Evolutionary conservation across 2,888 invertebrate genomes (phyloP).

Genomic region (Myopa testacea): DNA sequence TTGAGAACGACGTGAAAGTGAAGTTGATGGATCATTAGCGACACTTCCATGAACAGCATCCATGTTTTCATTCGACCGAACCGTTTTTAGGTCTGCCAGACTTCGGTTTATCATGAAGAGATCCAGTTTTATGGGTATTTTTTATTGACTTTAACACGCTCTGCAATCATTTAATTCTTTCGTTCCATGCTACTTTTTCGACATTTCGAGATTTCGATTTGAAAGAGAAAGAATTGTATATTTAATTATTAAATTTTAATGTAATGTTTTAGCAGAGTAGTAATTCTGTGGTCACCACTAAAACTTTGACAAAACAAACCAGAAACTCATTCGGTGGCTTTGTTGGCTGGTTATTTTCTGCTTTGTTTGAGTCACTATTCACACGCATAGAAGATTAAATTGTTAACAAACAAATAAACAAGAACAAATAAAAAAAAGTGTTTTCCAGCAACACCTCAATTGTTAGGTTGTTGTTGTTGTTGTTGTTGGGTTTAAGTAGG

Average conservation of each 20-base stretch:
- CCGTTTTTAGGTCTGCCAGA: too few relatives aligned
- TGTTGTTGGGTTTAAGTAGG: not conserved
- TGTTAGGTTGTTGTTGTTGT: not conserved
- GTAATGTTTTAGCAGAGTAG: too few relatives aligned
- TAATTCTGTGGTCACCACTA: not conserved
- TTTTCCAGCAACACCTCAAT: conserved; percentile 15
- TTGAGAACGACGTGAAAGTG: too few relatives aligned
- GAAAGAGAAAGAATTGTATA: too few relatives aligned
- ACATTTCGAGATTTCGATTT: too few relatives aligned
- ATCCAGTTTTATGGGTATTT: too few relatives aligned
- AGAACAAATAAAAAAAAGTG: not conserved
- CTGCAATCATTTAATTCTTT: not conserved
- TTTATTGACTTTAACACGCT: not conserved
- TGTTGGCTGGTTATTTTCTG: not conserved
- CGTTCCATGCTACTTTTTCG: too few relatives aligned
- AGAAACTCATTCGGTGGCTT: not conserved
- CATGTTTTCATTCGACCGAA: too few relatives aligned
- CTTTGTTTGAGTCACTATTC: not conserved
- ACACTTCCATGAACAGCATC: too few relatives aligned
- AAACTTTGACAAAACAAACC: not conserved
- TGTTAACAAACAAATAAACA: conserved; percentile 1
- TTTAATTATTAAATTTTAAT: too few relatives aligned
- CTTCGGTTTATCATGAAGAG: too few relatives aligned
- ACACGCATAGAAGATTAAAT: not conserved
- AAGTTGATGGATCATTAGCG: too few relatives aligned